These are phyloP conservation scores for Tinamus guttatus DNA, from an alignment of 2,113 vertebrate genomes.

Conservation along the genomic window DNA sequence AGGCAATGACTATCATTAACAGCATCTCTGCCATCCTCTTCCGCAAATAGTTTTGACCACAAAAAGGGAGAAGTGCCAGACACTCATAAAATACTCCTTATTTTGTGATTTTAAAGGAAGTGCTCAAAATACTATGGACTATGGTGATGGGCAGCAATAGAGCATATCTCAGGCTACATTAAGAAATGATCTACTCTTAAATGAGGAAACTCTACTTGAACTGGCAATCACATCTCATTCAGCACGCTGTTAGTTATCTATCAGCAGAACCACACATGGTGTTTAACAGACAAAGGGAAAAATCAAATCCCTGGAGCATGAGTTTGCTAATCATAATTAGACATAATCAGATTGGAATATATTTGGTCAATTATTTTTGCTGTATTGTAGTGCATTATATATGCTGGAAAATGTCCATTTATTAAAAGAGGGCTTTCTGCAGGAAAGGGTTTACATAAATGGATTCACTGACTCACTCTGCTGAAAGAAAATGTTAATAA, in stretches of 20 bases:
- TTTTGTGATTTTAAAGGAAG: not conserved
- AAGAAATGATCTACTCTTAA: not conserved
- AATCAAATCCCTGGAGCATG: not conserved
- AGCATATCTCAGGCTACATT: not conserved
- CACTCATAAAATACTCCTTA: not conserved
- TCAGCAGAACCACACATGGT: not conserved
- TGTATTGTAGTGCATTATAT: not conserved
- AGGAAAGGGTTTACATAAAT: not conserved
- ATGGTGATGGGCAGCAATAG: not conserved
- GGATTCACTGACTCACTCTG: not conserved
- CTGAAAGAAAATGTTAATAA: not conserved
- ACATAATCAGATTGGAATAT: constrained; percentile 15
- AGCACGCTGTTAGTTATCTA: constrained; percentile 19
- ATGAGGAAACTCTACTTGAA: not conserved
- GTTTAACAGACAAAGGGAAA: constrained; percentile 25
- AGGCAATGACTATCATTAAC: not conserved
- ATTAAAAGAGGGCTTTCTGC: not conserved
- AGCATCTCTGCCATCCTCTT: not conserved
- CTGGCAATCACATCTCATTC: not conserved
- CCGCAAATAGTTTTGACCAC: not conserved
- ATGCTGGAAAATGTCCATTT: not conserved
- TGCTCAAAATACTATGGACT: not conserved
- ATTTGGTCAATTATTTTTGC: not conserved
- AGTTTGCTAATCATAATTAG: constrained; percentile 22
- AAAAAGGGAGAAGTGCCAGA: not conserved